Conservation (phyloP, 1,140 invertebrate species). For the Holcopasites calliopsidis region DNA sequence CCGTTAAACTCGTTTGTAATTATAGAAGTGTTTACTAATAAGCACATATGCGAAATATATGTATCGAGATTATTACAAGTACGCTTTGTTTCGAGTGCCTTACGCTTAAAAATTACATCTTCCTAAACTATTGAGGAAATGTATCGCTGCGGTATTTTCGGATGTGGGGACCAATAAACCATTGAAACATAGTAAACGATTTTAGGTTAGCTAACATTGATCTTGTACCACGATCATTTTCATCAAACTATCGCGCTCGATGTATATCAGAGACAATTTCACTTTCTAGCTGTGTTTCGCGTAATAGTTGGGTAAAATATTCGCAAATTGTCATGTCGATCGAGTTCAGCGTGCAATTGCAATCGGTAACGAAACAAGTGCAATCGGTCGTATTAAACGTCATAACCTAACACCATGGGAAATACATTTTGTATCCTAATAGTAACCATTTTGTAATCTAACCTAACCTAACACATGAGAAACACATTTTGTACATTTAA, state of each 20-base stretch:
- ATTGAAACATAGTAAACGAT: too few species aligned
- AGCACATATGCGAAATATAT: slow-evolving; percentile 10
- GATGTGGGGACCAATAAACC: too few species aligned
- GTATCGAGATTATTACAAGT: slow-evolving; percentile 23
- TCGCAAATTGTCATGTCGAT: slow-evolving; percentile 83
- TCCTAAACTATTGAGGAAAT: too few species aligned
- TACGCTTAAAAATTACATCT: not conserved
- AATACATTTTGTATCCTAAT: too few species aligned
- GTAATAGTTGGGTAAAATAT: slow-evolving; percentile 86
- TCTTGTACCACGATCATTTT: too few species aligned
- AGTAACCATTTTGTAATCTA: too few species aligned
- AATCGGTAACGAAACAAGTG: not conserved
- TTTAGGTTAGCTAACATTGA: too few species aligned
- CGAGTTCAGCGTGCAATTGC: not conserved
- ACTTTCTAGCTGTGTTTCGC: slow-evolving; percentile 82
- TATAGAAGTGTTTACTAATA: slow-evolving; percentile 10
- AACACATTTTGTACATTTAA: too few species aligned
- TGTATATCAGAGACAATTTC: slow-evolving; percentile 85
- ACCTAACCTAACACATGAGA: too few species aligned
- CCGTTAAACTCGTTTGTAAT: slow-evolving; percentile 1
- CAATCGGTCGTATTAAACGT: not conserved
- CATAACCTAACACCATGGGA: too few species aligned
- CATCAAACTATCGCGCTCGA: too few species aligned
- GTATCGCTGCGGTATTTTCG: too few species aligned
- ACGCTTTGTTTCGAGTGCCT: slow-evolving; percentile 11